A percentile compares a stretch with the other conserved stretches of the same genome.
These are phyloP conservation scores for Amazonetta brasiliensis DNA, from an alignment of 2,797 vertebrate genomes.

Conservation along the genomic window DNA sequence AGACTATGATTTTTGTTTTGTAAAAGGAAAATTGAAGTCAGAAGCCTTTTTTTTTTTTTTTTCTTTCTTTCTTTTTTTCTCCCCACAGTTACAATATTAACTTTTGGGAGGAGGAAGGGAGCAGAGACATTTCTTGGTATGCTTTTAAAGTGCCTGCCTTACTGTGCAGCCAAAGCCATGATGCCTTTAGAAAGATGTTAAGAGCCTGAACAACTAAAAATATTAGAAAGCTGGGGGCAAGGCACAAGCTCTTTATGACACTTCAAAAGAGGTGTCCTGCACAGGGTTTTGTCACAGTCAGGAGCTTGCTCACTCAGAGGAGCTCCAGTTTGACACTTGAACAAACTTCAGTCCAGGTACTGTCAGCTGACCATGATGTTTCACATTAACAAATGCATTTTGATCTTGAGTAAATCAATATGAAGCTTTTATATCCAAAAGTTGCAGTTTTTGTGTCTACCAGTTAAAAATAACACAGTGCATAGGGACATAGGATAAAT, in stretches of 20 bases:
- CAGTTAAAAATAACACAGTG: no score
- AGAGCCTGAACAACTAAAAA: not conserved
- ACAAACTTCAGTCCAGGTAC: rapidly evolving
- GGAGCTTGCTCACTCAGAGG: not conserved
- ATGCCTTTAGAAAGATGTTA: not conserved
- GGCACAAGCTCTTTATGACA: not conserved
- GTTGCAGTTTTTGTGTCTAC: not conserved
- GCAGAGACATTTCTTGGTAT: not conserved
- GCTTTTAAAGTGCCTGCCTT: not conserved
- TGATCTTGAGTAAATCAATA: rapidly evolving
- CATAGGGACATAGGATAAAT: not conserved
- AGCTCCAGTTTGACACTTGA: not conserved
- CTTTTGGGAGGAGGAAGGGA: not conserved
- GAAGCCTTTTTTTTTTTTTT: no score
- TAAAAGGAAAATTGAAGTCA: no score
- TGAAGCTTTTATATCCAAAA: not conserved
- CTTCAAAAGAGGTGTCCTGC: not conserved
- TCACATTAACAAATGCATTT: not conserved
- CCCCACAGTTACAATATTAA: no score
- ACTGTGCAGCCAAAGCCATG: not conserved
- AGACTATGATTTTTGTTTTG: no score
- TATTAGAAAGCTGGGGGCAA: not conserved
- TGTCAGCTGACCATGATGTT: rapidly evolving
- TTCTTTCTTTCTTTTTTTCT: no score
- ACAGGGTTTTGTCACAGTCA: rapidly evolving